A percentile compares a stretch with the other conserved stretches of the same genome.
phyloP scores from a whole-genome alignment of 2,797 vertebrate genomes.

The Enteromius argenteus region DNA sequence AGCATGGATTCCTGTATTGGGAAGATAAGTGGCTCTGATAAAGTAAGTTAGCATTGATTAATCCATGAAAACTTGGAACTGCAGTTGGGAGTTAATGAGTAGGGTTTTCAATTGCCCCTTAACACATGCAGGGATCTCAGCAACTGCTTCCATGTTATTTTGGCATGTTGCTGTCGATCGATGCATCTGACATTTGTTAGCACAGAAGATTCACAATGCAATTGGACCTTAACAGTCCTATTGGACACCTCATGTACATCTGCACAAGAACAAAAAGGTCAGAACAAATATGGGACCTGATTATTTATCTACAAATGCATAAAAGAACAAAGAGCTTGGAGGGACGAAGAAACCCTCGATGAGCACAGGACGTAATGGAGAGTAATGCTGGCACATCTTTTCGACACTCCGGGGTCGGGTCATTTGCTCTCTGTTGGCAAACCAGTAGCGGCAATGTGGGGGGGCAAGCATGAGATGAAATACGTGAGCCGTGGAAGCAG shows the following conservation, averaged over 20 bases:
- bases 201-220: slow-evolving; percentile 78
- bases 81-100: slow-evolving; percentile 83
- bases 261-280: slow-evolving; percentile 73
- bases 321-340: slow-evolving; percentile 68
- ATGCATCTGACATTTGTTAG: slow-evolving; percentile 81
- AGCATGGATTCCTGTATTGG: slow-evolving; percentile 82
- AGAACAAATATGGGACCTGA: slow-evolving; percentile 75
- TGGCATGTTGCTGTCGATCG: slow-evolving; percentile 76
- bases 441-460: slow-evolving; percentile 47
- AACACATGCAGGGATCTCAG: slow-evolving; percentile 70
- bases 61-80: slow-evolving; percentile 84
- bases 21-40: slow-evolving; percentile 88
- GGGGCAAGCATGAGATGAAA: slow-evolving; percentile 50
- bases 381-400: slow-evolving; percentile 54
- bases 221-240: slow-evolving; percentile 70
- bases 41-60: slow-evolving; percentile 89
- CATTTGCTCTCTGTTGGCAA: slow-evolving; percentile 64
- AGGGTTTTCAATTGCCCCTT: slow-evolving; percentile 78
- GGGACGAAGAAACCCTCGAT: slow-evolving; percentile 63
- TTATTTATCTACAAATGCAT: slow-evolving; percentile 78
- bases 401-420: slow-evolving; percentile 64
- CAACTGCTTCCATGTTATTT: slow-evolving; percentile 75
- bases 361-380: slow-evolving; percentile 66
- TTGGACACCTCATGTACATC: slow-evolving; percentile 66
- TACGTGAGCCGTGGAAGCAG: slow-evolving; percentile 54